Base-by-base conservation (phyloP, 2,797 vertebrate species). In the Neomorphus geoffroyi region DNA sequence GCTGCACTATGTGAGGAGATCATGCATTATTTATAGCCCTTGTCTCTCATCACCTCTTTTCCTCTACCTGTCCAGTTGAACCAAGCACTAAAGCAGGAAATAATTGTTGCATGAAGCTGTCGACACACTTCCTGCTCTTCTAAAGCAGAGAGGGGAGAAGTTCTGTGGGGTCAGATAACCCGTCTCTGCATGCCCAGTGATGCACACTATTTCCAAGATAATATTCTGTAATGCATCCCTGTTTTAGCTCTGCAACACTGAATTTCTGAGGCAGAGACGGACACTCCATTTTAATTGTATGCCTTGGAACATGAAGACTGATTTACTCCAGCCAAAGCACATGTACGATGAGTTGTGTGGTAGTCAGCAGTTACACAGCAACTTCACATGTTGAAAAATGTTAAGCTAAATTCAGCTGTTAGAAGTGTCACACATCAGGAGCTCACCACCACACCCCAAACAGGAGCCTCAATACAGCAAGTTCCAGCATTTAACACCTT, bases 171-270 rank as follows among this genome's bases (percentile, higher is more conserved):
- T 79, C 73, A 70, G 26, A 48, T 45, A 88, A 74, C 66, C 24
- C 4, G 2, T 18, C 35, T 56, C 2, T 0, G 30, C 30, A n/a
- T 5, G 56, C 39, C 43, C 43, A 54, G 13, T 4, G 7, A 33
- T 23, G 27, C 45, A 69, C 1, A 2, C 39, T 24, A 12, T 30
- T 79, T 79, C 41, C 66, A 75, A 51, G 43, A 69, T 13, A 66
- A 70, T 94, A 72, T 41, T 56, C 73, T n/a, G 27, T 32, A 24
- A 32, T 7, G 15, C 1, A 0, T 26, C 30, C 66, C 35, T 22
- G 53, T n/a, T 50, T 73, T 51, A 77, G 19, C 60, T 88, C 53
- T 75, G 73, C 39, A 69, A 51, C 13, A 62, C 48, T 50, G 18
- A 35, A 45, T 48, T 86, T 77, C 62, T 4, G 2, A 90, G 35